Conservation (phyloP, 2,797 vertebrate genomes). For the Phyllotis vaccarum region DNA sequence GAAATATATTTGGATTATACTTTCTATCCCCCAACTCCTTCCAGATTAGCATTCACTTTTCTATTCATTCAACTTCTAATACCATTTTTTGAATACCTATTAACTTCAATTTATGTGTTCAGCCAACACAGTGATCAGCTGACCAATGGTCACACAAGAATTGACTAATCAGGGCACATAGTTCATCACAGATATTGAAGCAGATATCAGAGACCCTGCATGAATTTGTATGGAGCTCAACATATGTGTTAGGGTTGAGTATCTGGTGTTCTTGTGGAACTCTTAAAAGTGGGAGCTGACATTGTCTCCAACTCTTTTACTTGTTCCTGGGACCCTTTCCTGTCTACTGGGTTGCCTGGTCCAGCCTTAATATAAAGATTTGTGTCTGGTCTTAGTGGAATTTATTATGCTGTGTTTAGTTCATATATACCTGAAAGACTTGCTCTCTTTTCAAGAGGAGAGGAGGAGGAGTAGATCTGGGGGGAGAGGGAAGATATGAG, state of each 20-base stretch:
- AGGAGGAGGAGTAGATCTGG: background rate
- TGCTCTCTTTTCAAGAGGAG: background rate
- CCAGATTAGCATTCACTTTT: background rate
- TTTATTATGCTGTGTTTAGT: background rate
- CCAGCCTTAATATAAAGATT: background rate
- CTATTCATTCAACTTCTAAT: background rate
- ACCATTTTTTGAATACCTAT: background rate
- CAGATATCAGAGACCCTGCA: background rate
- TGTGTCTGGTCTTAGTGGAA: background rate
- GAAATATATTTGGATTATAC: background rate
- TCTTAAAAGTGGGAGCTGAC: background rate
- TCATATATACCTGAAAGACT: background rate
- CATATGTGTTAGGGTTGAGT: background rate
- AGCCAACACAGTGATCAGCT: background rate
- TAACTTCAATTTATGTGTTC: background rate
- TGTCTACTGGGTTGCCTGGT: background rate
- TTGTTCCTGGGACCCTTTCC: background rate
- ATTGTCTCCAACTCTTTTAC: background rate
- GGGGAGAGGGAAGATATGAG: no score
- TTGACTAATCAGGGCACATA: background rate
- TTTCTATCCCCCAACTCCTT: background rate
- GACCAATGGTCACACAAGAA: background rate
- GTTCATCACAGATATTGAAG: background rate
- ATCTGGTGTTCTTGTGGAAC: background rate
- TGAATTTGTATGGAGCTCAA: no score